Conservation (phyloP, 2,113 vertebrate genomes). For the Capreolus pygargus region DNA sequence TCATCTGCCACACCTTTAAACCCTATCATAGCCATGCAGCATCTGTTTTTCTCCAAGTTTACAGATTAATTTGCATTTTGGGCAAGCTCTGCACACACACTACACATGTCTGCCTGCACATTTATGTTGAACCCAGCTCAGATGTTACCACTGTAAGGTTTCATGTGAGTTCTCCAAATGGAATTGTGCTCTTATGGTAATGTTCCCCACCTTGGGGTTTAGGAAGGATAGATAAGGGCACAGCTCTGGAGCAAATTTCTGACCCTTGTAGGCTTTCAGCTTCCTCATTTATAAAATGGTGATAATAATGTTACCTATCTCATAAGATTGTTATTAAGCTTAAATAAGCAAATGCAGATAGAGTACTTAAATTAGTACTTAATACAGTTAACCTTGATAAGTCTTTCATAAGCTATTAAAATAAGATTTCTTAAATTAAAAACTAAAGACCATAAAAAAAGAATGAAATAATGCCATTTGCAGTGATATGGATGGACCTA, state of each 20-base stretch:
- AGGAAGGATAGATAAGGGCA: background rate
- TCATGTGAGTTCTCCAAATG: background rate
- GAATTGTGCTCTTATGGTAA: conserved; percentile 1
- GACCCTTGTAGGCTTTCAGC: background rate
- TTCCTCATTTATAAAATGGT: conserved; percentile 34
- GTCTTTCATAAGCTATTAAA: conserved; percentile 14
- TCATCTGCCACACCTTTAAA: background rate
- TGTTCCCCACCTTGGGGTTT: background rate
- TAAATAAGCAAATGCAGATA: conserved; percentile 31
- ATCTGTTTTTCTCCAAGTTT: conserved; percentile 29
- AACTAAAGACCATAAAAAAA: background rate
- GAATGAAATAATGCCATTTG: background rate
- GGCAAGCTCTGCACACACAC: background rate
- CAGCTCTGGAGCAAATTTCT: conserved; percentile 8
- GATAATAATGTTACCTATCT: background rate
- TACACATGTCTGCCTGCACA: background rate
- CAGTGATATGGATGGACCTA: background rate
- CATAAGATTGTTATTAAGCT: background rate
- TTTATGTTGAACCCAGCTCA: conserved; percentile 21
- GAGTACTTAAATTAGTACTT: background rate
- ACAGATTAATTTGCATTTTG: background rate
- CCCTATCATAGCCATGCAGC: background rate
- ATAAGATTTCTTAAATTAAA: background rate
- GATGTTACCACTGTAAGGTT: background rate
- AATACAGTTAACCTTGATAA: background rate